Base-by-base conservation (phyloP, 2,113 vertebrate species). In the Mus pahari region DNA sequence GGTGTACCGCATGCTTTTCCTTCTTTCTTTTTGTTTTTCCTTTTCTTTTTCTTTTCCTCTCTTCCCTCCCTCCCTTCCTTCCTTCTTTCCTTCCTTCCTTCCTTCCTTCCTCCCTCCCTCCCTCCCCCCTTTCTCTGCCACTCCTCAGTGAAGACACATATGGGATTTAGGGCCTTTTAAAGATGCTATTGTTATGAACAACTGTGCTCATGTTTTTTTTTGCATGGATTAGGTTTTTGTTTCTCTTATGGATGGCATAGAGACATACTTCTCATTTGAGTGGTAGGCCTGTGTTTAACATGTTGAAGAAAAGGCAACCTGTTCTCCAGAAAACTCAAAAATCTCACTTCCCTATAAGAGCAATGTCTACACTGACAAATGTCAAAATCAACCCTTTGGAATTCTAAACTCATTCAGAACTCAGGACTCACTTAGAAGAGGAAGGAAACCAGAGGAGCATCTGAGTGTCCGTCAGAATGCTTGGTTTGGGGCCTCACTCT, bases 331-430 rank as follows among this genome's bases (percentile, higher is more conserved):
- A 8, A 74, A 10, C 55, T 66, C 7, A 42, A 16, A 64, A 79
- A 81, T 14, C 71, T 22, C 22, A 22, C 0, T 73, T 71, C 42
- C 42, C 13, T 31, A 39, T 36, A 55, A 78, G 84, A 50, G 24
- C 50, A 86, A 53, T n/a, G 5, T 36, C 12, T 66, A 10, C 11
- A 45, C 20, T 60, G 53, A 14, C 33, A 81, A 73, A 50, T 79
- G 64, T 45, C 55, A 81, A 82, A 73, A 81, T 92, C 68, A 88
- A 36, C n/a, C 33, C 91, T 74, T 45, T 53, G 92, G 53, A 88
- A 82, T 48, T 36, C 14, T 74, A 64, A 45, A 82, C 62, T 58
- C 53, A 13, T 55, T 81, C 10, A 3, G 48, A 55, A 36, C 74
- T 50, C 50, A 81, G 78, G 58, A 58, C 53, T 10, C 53, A n/a